Percentiles rank a stretch among this genome's conserved stretches.
phyloP scores from a whole-genome alignment of 2,888 invertebrate species.

The Pandemis corylana region DNA sequence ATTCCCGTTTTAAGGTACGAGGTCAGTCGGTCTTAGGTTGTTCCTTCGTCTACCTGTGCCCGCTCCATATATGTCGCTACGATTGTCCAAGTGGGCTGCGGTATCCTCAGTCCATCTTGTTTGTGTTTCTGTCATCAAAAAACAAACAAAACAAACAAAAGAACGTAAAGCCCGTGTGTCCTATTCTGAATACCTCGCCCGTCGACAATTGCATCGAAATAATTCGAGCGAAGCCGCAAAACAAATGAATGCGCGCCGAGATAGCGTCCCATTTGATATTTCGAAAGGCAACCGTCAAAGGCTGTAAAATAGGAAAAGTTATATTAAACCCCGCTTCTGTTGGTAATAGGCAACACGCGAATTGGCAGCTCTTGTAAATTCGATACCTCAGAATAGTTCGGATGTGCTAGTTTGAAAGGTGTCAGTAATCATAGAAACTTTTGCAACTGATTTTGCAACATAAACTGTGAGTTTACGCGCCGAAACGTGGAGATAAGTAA shows the following conservation, averaged over 20 bases:
- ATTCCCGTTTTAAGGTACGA: too few relatives aligned
- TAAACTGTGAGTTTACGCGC: too few relatives aligned
- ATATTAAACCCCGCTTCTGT: slow-evolving; percentile 14
- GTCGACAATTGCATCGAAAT: slow-evolving; percentile 28
- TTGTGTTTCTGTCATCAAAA: too few relatives aligned
- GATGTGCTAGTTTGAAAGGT: neutral
- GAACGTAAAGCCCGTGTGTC: neutral
- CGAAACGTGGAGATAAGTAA: too few relatives aligned
- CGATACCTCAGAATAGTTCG: neutral
- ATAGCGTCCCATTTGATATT: slow-evolving; percentile 28
- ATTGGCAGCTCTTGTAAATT: neutral
- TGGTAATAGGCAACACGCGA: slow-evolving; percentile 29
- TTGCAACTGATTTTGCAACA: neutral
- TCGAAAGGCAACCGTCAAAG: slow-evolving; percentile 32
- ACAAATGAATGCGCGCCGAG: slow-evolving; percentile 32
- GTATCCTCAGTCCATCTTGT: too few relatives aligned
- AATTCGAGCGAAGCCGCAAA: slow-evolving; percentile 11
- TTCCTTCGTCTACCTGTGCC: too few relatives aligned
- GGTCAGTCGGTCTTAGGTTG: too few relatives aligned
- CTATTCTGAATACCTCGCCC: neutral
- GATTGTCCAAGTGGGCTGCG: too few relatives aligned
- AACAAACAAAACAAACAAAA: too few relatives aligned
- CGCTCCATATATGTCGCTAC: too few relatives aligned
- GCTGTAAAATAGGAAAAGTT: slow-evolving; percentile 30
- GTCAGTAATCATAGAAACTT: neutral